Percentiles rank a stretch among this genome's conserved stretches.
phyloP scores from a whole-genome alignment of 2,113 vertebrate species.

The Athene noctua region DNA sequence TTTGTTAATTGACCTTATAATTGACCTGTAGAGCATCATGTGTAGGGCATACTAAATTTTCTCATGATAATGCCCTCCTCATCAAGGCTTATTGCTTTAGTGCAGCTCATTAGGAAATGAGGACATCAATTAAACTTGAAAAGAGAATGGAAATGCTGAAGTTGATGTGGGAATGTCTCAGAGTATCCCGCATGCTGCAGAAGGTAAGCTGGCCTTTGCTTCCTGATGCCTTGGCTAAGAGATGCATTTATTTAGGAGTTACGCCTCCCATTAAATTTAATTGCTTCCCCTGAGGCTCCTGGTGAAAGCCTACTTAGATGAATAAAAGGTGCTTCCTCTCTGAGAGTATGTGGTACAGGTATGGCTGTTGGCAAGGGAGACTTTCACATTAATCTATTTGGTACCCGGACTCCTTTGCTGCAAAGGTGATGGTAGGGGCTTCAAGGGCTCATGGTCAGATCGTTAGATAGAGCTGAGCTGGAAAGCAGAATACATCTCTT shows the following conservation, averaged over 20 bases:
- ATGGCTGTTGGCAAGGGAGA: neutral
- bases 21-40: neutral
- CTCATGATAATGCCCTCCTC: neutral
- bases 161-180: neutral
- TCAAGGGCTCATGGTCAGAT: accelerated
- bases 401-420: neutral
- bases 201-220: neutral
- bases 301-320: neutral
- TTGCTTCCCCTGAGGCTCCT: neutral
- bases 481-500: neutral
- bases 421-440: neutral
- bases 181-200: neutral
- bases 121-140: neutral
- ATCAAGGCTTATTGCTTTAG: neutral
- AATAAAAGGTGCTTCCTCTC: neutral
- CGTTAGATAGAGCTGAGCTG: neutral
- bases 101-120: conserved; percentile 7
- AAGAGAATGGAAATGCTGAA: neutral
- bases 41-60: neutral
- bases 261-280: neutral
- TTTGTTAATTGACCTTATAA: conserved; percentile 32
- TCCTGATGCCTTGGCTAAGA: neutral
- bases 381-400: accelerated
- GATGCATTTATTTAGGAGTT: neutral
- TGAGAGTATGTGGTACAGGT: neutral